Evolutionary conservation across 2,888 invertebrate species (phyloP), one percentile per base, ranked within the genome.

Genomic region (Glaucopsyche alexis): DNA sequence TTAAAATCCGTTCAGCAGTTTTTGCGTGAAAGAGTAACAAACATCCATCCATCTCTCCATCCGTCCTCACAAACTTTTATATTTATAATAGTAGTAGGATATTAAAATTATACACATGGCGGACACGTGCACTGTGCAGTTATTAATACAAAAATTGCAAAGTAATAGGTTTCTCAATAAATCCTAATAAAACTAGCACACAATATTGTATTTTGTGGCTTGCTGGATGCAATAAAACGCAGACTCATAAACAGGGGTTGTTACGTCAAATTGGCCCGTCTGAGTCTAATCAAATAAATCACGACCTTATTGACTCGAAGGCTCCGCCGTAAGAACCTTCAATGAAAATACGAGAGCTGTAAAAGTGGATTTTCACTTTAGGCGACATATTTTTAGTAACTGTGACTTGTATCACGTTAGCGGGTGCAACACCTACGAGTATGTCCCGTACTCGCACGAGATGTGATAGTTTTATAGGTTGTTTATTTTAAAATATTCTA

Each of bases 201-300:
- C 60, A 29, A 60, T 72, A 52, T 72, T 72, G 65, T 66, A 45
- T 9, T 64, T 50, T 49, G 49, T 50, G 66, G 66, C 52, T 60
- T 74, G 72, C 71, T 73, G 64, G 72, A 50, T 75, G 72, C 83
- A 80, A 86, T 88, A 87, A 87, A 86, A 83, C 83, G 81, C 84
- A 87, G 80, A 78, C 79, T 81, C 81, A 81, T 87, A 87, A 87
- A 87, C 78, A 77, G 76, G 76, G 69, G 78, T 77, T 73, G 74
- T 75, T 81, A 75, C 80, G 77, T 80, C 82, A 84, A 85, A 83
- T 85, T 83, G 83, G 82, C 80, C 77, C 80, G 77, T 77, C 81
- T 81, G 81, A 77, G 77, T 79, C 82, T 83, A 85, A 85, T 87
- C 85, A 85, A 82, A 80, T 78, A 78, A 79, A 80, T 82, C 81